A percentile compares a stretch with the other conserved stretches of the same genome.
phyloP scores from a whole-genome alignment of 2,797 vertebrate genomes.

The Miichthys miiuy region DNA sequence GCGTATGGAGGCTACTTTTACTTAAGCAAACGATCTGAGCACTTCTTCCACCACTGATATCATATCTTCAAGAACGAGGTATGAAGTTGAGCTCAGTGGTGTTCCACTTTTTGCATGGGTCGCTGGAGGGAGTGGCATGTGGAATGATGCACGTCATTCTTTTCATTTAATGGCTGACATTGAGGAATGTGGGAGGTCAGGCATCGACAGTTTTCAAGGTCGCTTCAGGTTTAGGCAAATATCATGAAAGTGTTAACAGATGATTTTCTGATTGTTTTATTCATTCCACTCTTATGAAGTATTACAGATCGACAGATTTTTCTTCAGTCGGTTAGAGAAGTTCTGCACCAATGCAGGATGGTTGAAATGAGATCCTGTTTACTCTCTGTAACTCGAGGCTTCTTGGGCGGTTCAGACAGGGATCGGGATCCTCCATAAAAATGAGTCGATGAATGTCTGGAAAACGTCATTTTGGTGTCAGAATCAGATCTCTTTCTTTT shows the following conservation, averaged over 20 bases:
- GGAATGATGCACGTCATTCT: background rate
- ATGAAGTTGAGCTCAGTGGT: too few species aligned
- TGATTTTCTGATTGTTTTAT: background rate
- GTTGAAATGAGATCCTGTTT: background rate
- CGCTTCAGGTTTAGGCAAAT: background rate
- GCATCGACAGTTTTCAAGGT: background rate
- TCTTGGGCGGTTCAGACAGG: background rate
- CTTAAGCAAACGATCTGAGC: too few species aligned
- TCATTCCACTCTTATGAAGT: background rate
- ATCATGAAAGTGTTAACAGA: background rate
- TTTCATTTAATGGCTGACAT: background rate
- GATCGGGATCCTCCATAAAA: too few species aligned
- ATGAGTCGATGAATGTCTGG: too few species aligned
- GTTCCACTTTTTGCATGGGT: too few species aligned
- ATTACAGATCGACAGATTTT: background rate
- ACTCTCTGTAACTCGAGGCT: background rate
- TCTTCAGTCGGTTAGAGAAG: background rate
- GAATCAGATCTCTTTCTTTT: too few species aligned
- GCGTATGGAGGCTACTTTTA: too few species aligned
- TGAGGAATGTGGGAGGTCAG: constrained; percentile 10
- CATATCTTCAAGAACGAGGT: too few species aligned
- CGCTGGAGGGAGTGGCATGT: background rate
- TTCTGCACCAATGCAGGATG: background rate
- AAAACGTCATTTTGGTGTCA: too few species aligned
- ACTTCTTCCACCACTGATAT: too few species aligned